phyloP scores from a whole-genome alignment of 1,140 invertebrate genomes.

The Maconellicoccus hirsutus region DNA sequence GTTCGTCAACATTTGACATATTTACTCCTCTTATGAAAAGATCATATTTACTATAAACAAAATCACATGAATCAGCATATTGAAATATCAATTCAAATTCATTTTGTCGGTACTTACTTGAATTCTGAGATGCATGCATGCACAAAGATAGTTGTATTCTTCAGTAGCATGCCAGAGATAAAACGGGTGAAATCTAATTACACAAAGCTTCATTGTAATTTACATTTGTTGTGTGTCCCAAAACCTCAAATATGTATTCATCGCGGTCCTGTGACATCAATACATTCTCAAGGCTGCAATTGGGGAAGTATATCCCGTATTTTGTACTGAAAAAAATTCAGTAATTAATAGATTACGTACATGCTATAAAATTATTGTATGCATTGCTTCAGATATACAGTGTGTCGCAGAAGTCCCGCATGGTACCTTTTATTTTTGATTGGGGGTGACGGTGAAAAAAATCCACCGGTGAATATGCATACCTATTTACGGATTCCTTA shows the following conservation, averaged over 20 bases:
- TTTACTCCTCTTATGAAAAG: slow-evolving; percentile 74
- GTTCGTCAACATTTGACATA: slow-evolving; percentile 67
- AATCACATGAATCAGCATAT: no score
- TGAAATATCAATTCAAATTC: no score
- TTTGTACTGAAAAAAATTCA: slow-evolving; percentile 52
- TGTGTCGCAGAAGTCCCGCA: slow-evolving; percentile 65
- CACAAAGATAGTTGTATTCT: slow-evolving; percentile 70
- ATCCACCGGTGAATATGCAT: no score
- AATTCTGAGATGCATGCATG: slow-evolving; percentile 75
- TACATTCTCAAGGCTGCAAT: slow-evolving; percentile 80
- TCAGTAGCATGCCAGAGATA: slow-evolving; percentile 85
- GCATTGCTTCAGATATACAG: no score
- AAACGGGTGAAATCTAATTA: slow-evolving; percentile 84
- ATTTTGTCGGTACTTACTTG: slow-evolving; percentile 60
- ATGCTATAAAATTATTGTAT: no score
- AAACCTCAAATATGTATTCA: slow-evolving; percentile 77
- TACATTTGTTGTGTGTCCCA: slow-evolving; percentile 70
- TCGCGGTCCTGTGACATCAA: slow-evolving; percentile 96
- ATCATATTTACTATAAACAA: slow-evolving; percentile 73
- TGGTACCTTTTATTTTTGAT: no score
- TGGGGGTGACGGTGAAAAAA: no score
- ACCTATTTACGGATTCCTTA: no score
- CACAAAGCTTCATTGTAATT: slow-evolving; percentile 67
- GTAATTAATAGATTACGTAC: background rate
- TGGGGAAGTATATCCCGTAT: slow-evolving; percentile 77